A percentile compares a stretch with the other conserved stretches of the same genome.
phyloP scores from a whole-genome alignment of 2,888 invertebrate species.

The Campoplex capitator region DNA sequence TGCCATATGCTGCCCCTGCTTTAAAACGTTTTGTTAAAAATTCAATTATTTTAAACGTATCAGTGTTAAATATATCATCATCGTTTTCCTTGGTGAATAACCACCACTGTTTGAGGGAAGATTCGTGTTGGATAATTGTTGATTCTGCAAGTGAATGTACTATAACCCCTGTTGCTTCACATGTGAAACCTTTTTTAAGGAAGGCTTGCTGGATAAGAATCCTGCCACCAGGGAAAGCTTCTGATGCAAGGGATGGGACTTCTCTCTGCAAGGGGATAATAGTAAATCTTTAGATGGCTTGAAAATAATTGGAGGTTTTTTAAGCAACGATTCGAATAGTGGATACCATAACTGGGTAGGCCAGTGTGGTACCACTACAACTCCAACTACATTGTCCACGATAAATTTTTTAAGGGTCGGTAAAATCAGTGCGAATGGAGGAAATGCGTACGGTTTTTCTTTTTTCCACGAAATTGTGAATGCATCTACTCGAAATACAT shows the following conservation, averaged over 20 bases:
- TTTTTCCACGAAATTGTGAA: constrained; percentile 67
- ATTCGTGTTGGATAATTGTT: constrained; percentile 2
- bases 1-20: too few species aligned
- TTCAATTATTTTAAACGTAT: constrained; percentile 37
- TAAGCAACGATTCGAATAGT: constrained; percentile 41
- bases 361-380: constrained; percentile 63
- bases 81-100: constrained; percentile 50
- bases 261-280: too few species aligned
- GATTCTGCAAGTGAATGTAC: background rate
- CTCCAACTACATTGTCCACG: constrained; percentile 72
- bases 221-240: too few species aligned
- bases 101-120: constrained; percentile 19
- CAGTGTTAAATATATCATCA: constrained; percentile 23
- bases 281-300: too few species aligned
- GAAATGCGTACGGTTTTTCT: constrained; percentile 64
- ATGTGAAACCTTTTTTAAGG: constrained; percentile 42
- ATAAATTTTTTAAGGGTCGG: constrained; percentile 73
- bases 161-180: constrained; percentile 42
- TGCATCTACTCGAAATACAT: constrained; percentile 60
- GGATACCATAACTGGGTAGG: constrained; percentile 14
- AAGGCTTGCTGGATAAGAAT: constrained; percentile 28
- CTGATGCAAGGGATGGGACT: too few species aligned
- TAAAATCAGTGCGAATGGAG: constrained; percentile 72
- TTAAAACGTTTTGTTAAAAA: constrained; percentile 57
- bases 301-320: too few species aligned